Evolutionary conservation across 2,888 invertebrate genomes (phyloP).

Genomic region (Ornithoptera priamus): DNA sequence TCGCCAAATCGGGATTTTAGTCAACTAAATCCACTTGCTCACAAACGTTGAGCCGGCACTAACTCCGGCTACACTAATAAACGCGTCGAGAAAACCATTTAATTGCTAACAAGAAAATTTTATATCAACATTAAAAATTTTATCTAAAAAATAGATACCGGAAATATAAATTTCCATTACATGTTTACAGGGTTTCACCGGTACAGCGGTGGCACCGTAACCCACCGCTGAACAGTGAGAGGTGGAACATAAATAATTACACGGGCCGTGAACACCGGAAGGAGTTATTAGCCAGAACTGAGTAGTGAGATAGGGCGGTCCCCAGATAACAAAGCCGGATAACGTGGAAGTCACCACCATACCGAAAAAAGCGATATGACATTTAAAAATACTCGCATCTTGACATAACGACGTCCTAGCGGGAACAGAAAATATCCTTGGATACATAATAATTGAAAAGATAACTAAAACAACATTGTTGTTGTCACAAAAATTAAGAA

Average conservation of each 20-base stretch:
- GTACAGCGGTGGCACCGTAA: slow-evolving; percentile 15
- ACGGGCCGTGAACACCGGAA: slow-evolving; percentile 50
- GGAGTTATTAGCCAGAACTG: slow-evolving; percentile 45
- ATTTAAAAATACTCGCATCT: background rate
- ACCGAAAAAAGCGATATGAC: slow-evolving; percentile 1
- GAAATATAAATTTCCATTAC: background rate
- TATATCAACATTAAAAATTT: background rate
- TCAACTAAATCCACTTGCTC: background rate
- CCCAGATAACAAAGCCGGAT: slow-evolving; percentile 29
- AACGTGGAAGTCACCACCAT: slow-evolving; percentile 13
- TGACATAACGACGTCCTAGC: background rate
- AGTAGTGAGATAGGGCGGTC: slow-evolving; percentile 31
- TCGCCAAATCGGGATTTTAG: slow-evolving; percentile 1
- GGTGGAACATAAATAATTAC: slow-evolving; percentile 59
- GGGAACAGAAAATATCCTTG: background rate
- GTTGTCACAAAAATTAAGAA: background rate
- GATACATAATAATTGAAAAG: background rate
- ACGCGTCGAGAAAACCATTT: too few species aligned
- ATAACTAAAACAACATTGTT: background rate
- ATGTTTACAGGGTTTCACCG: slow-evolving; percentile 1
- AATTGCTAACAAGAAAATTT: background rate
- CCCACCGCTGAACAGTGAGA: slow-evolving; percentile 34
- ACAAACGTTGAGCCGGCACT: background rate
- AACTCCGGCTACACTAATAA: background rate
- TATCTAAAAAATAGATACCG: background rate